phyloP scores from a whole-genome alignment of 2,113 vertebrate species.

The Neolamprologus ventralis region DNA sequence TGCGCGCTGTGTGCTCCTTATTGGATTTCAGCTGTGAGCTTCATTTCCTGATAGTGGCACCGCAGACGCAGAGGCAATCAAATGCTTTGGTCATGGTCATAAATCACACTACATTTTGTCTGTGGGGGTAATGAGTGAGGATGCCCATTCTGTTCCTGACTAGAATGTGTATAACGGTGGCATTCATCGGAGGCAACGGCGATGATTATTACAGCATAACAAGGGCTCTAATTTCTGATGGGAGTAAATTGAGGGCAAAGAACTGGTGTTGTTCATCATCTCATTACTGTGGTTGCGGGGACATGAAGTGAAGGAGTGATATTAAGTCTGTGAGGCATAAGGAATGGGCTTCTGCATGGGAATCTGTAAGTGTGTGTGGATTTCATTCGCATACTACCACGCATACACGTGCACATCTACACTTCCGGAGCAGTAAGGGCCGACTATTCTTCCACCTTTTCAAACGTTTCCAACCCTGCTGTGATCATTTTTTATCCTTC shows the following conservation, averaged over 20 bases:
- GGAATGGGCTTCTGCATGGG: not conserved
- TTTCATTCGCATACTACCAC: not conserved
- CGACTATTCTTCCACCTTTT: not conserved
- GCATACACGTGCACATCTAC: not conserved
- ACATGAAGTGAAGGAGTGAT: not conserved
- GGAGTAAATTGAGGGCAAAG: slow-evolving; percentile 47
- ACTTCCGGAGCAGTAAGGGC: not conserved
- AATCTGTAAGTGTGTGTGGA: not conserved
- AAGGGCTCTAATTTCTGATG: slow-evolving; percentile 56
- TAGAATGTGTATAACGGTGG: slow-evolving; percentile 47
- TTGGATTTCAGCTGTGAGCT: slow-evolving; percentile 67
- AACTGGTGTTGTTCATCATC: slow-evolving; percentile 54
- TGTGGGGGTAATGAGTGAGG: slow-evolving; percentile 64
- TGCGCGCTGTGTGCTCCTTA: slow-evolving; percentile 49
- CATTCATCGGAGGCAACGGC: slow-evolving; percentile 20
- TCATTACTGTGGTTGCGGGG: not conserved
- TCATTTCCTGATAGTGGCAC: slow-evolving; percentile 70
- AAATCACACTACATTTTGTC: slow-evolving; percentile 69
- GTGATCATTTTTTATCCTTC: accelerated
- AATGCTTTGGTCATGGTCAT: slow-evolving; percentile 55
- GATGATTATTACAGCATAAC: slow-evolving; percentile 60
- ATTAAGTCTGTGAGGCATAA: not conserved
- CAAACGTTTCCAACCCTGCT: not conserved
- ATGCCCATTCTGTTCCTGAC: slow-evolving; percentile 51
- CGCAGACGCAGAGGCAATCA: slow-evolving; percentile 70